Evolutionary conservation across 2,797 vertebrate species (phyloP), one percentile per base, ranked within the genome.

Genomic region (Acanthornis magna): DNA sequence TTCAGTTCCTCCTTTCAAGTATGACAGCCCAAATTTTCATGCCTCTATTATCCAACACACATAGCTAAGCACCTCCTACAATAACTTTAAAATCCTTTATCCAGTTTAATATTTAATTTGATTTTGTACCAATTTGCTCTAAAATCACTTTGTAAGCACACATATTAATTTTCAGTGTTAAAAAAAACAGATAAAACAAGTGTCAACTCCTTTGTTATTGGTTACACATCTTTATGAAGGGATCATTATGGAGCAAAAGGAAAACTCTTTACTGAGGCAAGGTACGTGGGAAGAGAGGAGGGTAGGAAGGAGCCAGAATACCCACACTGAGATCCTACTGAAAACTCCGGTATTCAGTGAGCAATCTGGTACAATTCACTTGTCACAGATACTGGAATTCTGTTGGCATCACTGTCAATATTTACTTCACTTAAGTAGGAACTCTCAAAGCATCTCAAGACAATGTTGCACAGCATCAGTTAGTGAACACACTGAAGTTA

Each of bases 241-340:
- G n/a, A 89, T 74, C 17, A 75, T 45, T 38, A 54, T 81, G 32
- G 21, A 91, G 30, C 27, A 79, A 78, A 68, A 81, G 32, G 13
- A 83, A 94, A 82, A 42, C 9, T 14, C 14, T 75, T 68, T 55
- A 67, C 0, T 54, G 40, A 16, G 10, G 26, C 2, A 4, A 87
- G 21, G 26, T 0, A 0, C 1, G 8, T 4, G 13, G 7, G 7
- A 8, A 53, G 30, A 51, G 29, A 6, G 3, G 10, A 85, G n/a
- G 17, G 25, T 8, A 72, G 54, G 62, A 95, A 81, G n/a, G 19
- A 18, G 26, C 29, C 48, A 81, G 73, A 93, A 84, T 11, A 54
- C 10, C 38, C 25, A 16, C 11, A 74, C 5, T 12, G 1, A 36
- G 43, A 53, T 29, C 38, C 67, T 55, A 22, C 25, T 74, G 62